A percentile compares a stretch with the other conserved stretches of the same genome.
These are phyloP conservation scores for Drosophila seguyi DNA, from an alignment of 1,140 invertebrate genomes.

Conservation along the genomic window DNA sequence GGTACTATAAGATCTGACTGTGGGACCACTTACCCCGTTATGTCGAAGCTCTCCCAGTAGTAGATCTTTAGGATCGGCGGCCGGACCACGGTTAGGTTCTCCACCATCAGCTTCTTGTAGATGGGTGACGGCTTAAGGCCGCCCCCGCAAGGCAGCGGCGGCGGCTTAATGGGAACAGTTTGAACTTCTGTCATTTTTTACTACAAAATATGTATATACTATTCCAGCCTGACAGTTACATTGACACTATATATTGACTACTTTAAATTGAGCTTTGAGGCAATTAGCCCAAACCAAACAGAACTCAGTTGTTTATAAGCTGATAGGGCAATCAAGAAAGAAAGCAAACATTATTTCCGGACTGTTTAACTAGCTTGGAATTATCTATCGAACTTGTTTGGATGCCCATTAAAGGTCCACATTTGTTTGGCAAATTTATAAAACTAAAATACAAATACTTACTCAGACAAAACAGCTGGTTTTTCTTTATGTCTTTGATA, in stretches of 20 bases:
- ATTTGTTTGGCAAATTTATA: not conserved
- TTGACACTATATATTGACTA: not conserved
- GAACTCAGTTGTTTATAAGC: not conserved
- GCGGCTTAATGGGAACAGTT: not conserved
- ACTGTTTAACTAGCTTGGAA: not conserved
- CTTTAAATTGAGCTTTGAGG: not conserved
- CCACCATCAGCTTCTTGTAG: conserved; percentile 70
- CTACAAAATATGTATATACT: conserved; percentile 24
- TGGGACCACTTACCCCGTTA: conserved; percentile 45
- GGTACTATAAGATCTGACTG: not conserved
- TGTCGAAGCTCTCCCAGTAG: conserved; percentile 79
- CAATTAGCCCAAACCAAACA: not conserved
- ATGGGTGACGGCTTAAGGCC: conserved; percentile 3
- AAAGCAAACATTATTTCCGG: not conserved
- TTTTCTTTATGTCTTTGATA: not conserved
- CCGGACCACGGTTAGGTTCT: conserved; percentile 68
- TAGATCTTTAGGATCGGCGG: conserved; percentile 74
- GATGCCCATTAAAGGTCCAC: no score
- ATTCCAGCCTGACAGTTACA: not conserved
- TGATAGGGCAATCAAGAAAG: no score
- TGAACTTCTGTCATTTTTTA: conserved; percentile 1
- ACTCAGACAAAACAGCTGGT: no score
- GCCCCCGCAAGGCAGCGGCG: conserved; percentile 33
- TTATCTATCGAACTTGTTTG: no score
- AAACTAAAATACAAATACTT: not conserved